These are phyloP conservation scores for Aphelenchoides fujianensis DNA, from an alignment of 1,140 invertebrate species.

Conservation along the genomic window DNA sequence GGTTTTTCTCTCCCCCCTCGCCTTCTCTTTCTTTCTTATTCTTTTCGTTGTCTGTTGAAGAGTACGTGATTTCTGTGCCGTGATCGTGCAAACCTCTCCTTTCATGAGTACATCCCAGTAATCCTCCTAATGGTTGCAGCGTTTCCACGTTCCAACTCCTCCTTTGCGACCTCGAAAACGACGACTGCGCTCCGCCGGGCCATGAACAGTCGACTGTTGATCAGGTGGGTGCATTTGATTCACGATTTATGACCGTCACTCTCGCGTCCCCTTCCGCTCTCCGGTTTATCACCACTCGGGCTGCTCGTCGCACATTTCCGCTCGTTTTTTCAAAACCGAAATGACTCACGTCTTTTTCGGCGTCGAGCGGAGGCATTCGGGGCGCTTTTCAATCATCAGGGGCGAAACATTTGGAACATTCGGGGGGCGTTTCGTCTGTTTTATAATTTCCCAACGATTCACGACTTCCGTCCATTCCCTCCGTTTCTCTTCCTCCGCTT, in stretches of 20 bases:
- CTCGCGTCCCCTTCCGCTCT: constrained; percentile 11
- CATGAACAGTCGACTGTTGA: constrained; percentile 9
- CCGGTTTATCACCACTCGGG: constrained; percentile 1
- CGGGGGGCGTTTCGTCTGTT: too few relatives aligned
- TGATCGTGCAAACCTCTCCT: background rate
- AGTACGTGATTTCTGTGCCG: background rate
- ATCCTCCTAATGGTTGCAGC: constrained; percentile 2
- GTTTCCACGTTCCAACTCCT: background rate
- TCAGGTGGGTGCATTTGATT: constrained; percentile 2
- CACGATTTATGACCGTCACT: background rate
- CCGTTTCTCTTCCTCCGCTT: too few relatives aligned
- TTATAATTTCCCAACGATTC: too few relatives aligned
- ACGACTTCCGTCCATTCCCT: too few relatives aligned
- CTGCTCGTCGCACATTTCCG: too few relatives aligned
- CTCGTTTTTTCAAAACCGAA: background rate
- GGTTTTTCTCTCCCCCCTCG: too few relatives aligned
- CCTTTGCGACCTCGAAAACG: constrained; percentile 1
- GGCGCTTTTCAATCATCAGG: background rate
- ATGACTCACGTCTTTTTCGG: constrained; percentile 1
- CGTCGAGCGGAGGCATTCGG: too few relatives aligned
- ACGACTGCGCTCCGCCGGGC: background rate
- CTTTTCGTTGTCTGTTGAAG: background rate
- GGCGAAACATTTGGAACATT: background rate
- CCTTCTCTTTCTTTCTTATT: background rate
- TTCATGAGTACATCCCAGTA: background rate